These are phyloP conservation scores for Oncorhynchus tshawytscha DNA, from an alignment of 2,113 vertebrate species.

Conservation along the genomic window DNA sequence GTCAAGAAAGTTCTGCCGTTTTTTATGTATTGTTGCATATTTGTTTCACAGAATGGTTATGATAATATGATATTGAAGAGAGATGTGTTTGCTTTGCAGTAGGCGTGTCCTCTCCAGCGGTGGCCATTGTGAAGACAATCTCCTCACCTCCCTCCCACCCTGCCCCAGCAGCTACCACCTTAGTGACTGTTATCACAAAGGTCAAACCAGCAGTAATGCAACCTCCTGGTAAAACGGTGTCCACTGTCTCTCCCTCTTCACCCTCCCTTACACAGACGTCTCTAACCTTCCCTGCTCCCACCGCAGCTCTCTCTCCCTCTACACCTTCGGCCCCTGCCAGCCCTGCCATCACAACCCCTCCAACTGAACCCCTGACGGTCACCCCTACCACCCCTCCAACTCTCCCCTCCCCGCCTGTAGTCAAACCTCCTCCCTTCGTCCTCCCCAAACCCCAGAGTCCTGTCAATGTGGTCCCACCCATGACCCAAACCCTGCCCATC, in stretches of 20 bases:
- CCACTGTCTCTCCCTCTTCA: constrained; percentile 11
- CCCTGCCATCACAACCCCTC: not conserved
- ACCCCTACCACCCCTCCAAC: not conserved
- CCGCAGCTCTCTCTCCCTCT: not conserved
- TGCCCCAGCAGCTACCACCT: constrained; percentile 27
- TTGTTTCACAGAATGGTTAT: not conserved
- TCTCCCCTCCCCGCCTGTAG: constrained; percentile 28
- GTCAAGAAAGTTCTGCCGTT: not conserved
- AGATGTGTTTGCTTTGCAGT: constrained; percentile 56
- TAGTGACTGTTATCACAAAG: constrained; percentile 1
- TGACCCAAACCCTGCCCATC: constrained; percentile 57
- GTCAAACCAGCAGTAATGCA: constrained; percentile 40
- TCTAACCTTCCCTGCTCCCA: not conserved
- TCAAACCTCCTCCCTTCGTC: constrained; percentile 59
- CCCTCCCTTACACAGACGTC: not conserved
- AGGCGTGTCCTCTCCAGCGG: constrained; percentile 34
- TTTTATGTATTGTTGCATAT: not conserved
- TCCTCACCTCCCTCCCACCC: constrained; percentile 34
- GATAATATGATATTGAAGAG: not conserved
- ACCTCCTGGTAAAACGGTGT: constrained; percentile 5
- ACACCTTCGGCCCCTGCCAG: constrained; percentile 4
- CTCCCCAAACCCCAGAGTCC: constrained; percentile 70
- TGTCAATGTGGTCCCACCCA: constrained; percentile 66
- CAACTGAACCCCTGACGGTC: not conserved
- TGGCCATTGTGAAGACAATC: constrained; percentile 65